phyloP scores from a whole-genome alignment of 2,888 invertebrate genomes.

The Caenorhabditis sp. region DNA sequence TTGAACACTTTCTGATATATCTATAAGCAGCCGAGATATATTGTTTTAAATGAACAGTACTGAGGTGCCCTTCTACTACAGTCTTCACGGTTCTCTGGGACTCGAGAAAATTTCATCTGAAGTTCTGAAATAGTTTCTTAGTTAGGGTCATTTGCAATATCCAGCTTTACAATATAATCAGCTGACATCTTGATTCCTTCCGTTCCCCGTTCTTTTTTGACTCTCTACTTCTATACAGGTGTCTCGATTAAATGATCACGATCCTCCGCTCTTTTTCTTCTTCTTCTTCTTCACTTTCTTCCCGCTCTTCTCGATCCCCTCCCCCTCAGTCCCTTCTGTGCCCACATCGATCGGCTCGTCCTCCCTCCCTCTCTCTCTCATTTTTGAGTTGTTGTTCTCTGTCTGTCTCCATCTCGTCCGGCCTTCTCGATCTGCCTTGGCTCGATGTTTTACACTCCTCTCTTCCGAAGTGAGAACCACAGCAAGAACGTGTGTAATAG shows the following conservation, averaged over 20 bases:
- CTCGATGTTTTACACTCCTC: slow-evolving; percentile 54
- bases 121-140: too few relatives aligned
- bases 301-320: slow-evolving; percentile 17
- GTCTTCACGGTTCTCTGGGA: too few relatives aligned
- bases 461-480: slow-evolving; percentile 31
- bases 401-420: slow-evolving; percentile 19
- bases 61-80: too few relatives aligned
- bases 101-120: too few relatives aligned
- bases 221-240: not conserved
- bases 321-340: slow-evolving; percentile 37
- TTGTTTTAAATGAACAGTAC: too few relatives aligned
- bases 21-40: too few relatives aligned
- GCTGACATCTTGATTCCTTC: too few relatives aligned
- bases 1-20: too few relatives aligned
- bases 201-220: slow-evolving; percentile 34
- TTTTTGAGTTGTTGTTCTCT: slow-evolving; percentile 49
- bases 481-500: slow-evolving; percentile 55
- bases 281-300: not conserved
- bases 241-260: not conserved
- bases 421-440: slow-evolving; percentile 30
- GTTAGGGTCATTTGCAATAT: too few relatives aligned
- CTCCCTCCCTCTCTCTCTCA: slow-evolving; percentile 17
- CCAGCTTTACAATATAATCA: too few relatives aligned
- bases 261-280: not conserved
- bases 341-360: slow-evolving; percentile 21